These are phyloP conservation scores for Lepidotrigona ventralis DNA, from an alignment of 1,140 invertebrate species.

Conservation along the genomic window DNA sequence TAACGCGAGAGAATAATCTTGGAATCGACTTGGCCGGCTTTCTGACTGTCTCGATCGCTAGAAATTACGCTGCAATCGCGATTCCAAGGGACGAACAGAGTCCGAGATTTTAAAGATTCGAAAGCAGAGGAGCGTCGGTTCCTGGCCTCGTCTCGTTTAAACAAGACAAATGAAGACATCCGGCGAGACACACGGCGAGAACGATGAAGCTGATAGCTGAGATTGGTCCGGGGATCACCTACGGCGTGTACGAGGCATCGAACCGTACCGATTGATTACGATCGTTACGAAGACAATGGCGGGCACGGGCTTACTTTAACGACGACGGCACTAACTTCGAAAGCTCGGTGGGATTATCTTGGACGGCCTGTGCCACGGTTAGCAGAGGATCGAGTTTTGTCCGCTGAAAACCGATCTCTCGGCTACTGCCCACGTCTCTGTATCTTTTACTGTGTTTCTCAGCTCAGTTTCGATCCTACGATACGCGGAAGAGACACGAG, in stretches of 20 bases:
- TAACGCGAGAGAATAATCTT: too few relatives aligned
- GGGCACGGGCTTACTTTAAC: slow-evolving; percentile 65
- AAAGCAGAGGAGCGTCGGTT: slow-evolving; percentile 31
- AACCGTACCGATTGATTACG: slow-evolving; percentile 72
- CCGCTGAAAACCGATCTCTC: slow-evolving; percentile 66
- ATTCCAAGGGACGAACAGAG: background rate
- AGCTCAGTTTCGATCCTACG: slow-evolving; percentile 23
- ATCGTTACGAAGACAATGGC: slow-evolving; percentile 75
- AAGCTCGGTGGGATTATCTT: slow-evolving; percentile 58
- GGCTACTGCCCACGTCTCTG: slow-evolving; percentile 55
- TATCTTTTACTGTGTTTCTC: slow-evolving; percentile 48
- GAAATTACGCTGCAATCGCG: background rate
- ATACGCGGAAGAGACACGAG: background rate
- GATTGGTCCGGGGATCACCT: slow-evolving; percentile 60
- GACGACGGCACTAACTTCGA: slow-evolving; percentile 59
- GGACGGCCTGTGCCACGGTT: slow-evolving; percentile 43
- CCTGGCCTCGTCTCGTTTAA: slow-evolving; percentile 65
- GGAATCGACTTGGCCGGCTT: too few relatives aligned
- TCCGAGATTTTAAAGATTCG: background rate
- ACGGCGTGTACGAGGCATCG: slow-evolving; percentile 55
- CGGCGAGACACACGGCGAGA: slow-evolving; percentile 47
- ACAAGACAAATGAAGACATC: slow-evolving; percentile 76
- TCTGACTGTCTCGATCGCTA: too few relatives aligned
- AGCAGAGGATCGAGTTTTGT: slow-evolving; percentile 59
- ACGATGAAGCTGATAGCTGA: slow-evolving; percentile 58